phyloP scores from a whole-genome alignment of 2,797 vertebrate species.

The Zenarchopterus dispar region DNA sequence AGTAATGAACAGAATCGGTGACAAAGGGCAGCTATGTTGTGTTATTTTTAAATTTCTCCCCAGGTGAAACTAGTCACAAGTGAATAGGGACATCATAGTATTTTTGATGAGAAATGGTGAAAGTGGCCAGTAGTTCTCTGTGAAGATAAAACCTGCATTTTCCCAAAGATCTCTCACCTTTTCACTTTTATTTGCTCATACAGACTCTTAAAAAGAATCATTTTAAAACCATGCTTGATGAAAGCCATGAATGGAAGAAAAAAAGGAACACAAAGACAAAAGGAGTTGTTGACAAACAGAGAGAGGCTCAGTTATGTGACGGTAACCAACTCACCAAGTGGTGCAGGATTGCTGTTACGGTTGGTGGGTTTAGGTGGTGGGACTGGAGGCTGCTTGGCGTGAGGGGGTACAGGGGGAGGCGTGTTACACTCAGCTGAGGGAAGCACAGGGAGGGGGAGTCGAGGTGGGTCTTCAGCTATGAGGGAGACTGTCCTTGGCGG shows the following conservation, averaged over 20 bases:
- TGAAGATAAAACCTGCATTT: too few relatives aligned
- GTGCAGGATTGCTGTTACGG: slow-evolving; percentile 87
- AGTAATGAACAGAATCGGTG: too few relatives aligned
- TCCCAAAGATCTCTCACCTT: too few relatives aligned
- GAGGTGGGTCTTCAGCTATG: slow-evolving; percentile 46
- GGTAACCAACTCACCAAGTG: slow-evolving; percentile 86
- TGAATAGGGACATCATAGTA: too few relatives aligned
- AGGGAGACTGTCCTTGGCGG: slow-evolving; percentile 80
- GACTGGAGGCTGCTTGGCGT: slow-evolving; percentile 88
- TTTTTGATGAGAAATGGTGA: too few relatives aligned
- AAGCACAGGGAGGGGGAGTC: slow-evolving; percentile 4
- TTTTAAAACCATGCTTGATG: neutral
- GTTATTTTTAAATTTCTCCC: too few relatives aligned
- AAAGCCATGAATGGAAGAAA: neutral
- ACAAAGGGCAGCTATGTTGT: too few relatives aligned
- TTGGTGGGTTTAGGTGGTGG: slow-evolving; percentile 93
- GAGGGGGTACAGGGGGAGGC: slow-evolving; percentile 70
- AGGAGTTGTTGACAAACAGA: slow-evolving; percentile 12
- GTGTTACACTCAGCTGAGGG: slow-evolving; percentile 27
- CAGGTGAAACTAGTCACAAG: too few relatives aligned
- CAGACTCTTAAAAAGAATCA: too few relatives aligned
- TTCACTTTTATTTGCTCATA: too few relatives aligned
- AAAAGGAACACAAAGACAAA: slow-evolving; percentile 1
- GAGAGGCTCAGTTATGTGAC: neutral
- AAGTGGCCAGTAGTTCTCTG: too few relatives aligned